These are phyloP conservation scores for Tamandua tetradactyla DNA, from an alignment of 2,797 vertebrate genomes.

Conservation along the genomic window DNA sequence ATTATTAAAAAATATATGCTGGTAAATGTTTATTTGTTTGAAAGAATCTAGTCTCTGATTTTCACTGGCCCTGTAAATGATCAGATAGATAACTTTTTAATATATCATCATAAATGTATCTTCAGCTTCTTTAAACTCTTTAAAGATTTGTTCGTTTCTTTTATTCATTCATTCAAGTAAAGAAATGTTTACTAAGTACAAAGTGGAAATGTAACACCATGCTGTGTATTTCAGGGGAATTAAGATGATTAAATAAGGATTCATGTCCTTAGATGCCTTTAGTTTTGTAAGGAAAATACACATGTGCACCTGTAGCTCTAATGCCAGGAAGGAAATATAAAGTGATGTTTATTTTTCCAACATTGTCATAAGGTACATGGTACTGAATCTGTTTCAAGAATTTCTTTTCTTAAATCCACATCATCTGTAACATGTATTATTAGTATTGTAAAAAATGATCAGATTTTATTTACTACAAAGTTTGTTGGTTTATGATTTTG, in stretches of 20 bases:
- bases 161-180: conserved; percentile 17
- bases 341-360: not conserved
- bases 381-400: not conserved
- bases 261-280: not conserved
- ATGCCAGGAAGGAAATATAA: not conserved
- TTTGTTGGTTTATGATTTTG: not conserved
- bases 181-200: not conserved
- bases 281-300: not conserved
- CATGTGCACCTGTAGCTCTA: not conserved
- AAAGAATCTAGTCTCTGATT: not conserved
- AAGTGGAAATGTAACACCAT: not conserved
- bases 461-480: not conserved
- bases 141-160: not conserved
- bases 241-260: not conserved
- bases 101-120: not conserved
- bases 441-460: not conserved
- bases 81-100: not conserved
- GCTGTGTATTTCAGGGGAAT: not conserved
- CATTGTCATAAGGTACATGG: not conserved
- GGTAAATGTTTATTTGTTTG: conserved; percentile 14
- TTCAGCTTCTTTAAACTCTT: not conserved
- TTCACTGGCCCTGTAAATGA: not conserved
- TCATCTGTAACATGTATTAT: not conserved
- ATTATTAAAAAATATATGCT: not conserved
- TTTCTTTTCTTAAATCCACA: not conserved